Evolutionary conservation across 2,888 invertebrate species (phyloP), one percentile per base, ranked within the genome.

Genomic region (Atethmia centrago): DNA sequence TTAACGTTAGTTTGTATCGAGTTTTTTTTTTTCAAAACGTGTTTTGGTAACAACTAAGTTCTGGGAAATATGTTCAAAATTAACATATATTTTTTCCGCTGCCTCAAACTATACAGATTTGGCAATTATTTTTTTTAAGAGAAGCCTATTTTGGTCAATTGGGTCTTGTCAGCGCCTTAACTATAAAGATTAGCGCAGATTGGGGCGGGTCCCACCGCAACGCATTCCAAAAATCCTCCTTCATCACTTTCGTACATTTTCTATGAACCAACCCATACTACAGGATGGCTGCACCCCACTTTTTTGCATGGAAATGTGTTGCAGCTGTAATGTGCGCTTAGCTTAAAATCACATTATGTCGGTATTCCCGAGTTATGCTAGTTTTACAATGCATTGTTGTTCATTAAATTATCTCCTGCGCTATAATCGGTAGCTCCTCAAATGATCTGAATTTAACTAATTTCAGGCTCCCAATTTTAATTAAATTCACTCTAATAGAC

Each of bases 401-500:
- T 19, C 19, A 19, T 25, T 25, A 61, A 62, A 19, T 42, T 42
- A 42, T 25, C 16, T 25, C 10, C 19, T 25, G 25, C 5, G 40
- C 25, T 61, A 7, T 61, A 42, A 40, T 10, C 10, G 10, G 19
- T 10, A 62, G 21, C 19, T 28, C 28, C 0, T 21, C 21, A 47
- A 21, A 36, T 19, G 28, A 59, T 14, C 45, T 31, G 1, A 28
- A 36, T 16, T 31, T 0, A 21, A 53, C n/a, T 16, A 25, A 77
- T 25, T 58, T 55, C 8, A 31, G 40, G 42, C 8, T 31, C 12
- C 1, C 0, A 77, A 36, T 16, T 59, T 63, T 31, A 47, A 63
- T 42, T 2, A 31, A 21, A 64, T 16, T 47, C 51, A 16, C 40
- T 63, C 21, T 47, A 64, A 64, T 40, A 71, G 59, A 53, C 47